These are phyloP conservation scores for Ischnus inquisitorius DNA, from an alignment of 2,888 invertebrate species.

Conservation along the genomic window DNA sequence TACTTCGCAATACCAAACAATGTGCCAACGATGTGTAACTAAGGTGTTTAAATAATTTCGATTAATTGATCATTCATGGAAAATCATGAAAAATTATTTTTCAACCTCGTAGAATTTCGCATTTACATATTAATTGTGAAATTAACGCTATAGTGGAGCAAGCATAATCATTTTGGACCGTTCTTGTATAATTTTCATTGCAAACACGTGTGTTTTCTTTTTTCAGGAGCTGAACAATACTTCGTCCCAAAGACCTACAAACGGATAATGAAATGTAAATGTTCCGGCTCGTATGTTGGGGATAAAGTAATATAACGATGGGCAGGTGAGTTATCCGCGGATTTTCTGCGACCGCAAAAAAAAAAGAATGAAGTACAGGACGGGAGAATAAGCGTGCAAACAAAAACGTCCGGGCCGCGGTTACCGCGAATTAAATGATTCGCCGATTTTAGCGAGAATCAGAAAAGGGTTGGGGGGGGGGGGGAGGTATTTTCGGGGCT, in stretches of 20 bases:
- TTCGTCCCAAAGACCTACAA: neutral
- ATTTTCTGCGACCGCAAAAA: conserved; percentile 55
- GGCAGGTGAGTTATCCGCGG: neutral
- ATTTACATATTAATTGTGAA: neutral
- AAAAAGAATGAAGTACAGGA: conserved; percentile 54
- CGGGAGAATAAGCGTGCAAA: conserved; percentile 76
- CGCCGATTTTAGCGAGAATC: conserved; percentile 57
- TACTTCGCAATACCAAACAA: conserved; percentile 1
- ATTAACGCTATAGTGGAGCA: neutral
- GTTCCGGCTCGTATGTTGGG: neutral
- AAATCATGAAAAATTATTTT: no score
- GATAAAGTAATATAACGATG: neutral
- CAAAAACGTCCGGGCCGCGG: conserved; percentile 72
- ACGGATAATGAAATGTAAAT: conserved; percentile 1
- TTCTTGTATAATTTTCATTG: neutral
- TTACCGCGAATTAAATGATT: conserved; percentile 77
- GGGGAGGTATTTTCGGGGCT: conserved; percentile 47
- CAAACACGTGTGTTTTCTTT: neutral
- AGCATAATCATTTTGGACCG: conserved; percentile 32
- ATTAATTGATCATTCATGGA: neutral
- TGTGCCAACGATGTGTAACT: neutral
- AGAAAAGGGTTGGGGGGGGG: conserved; percentile 45
- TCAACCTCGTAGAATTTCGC: neutral
- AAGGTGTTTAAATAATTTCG: neutral
- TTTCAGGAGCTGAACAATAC: neutral